Base-by-base conservation (phyloP, 2,888 invertebrate genomes). In the Girardia tigrina region DNA sequence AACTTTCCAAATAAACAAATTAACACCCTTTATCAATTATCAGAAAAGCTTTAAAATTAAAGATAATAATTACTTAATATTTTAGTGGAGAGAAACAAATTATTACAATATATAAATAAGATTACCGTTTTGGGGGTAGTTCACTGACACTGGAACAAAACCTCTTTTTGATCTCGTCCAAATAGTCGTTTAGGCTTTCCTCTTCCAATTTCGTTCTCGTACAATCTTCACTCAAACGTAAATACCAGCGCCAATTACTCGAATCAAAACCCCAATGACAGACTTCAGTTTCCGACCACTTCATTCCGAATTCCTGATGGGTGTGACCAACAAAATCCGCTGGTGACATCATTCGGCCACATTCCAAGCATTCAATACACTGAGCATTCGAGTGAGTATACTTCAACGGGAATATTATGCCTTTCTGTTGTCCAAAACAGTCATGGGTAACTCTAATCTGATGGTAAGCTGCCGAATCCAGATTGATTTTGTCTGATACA, bases 251-350 rank as follows among this genome's bases (percentile, higher is more conserved):
- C 74, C 74, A 74, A 23, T 74, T 74, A 1, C n/a, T 69, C 8
- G 74, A 56, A 74, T 74, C 74, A 28, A 74, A 74, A n/a, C 74
- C 74, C 74, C 74, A 74, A 70, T 74, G 72, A 8, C 72, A 72
- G 72, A 42, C 42, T 2, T 72, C 72, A 2, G 29, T 29, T 26
- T 72, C 72, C 28, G 72, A 42, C 56, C 56, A 56, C 23, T 56
- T 56, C n/a, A 23, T 20, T 20, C 56, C 56, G n/a, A 56, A 56
- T 2, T 42, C 29, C 27, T 12, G 26, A 29, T 74, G 74, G 26
- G 70, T 28, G 73, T 74, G 74, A 14, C 42, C 69, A 27, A 74
- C 74, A 72, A 74, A 74, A 20, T 74, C 56, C 26, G 42, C 20
- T 12, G 74, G 74, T 28, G 42, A 56, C 42, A 74, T 20, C 42